Percentiles rank a stretch among this genome's conserved stretches.
These are phyloP conservation scores for Cercopithecus neglectus DNA, from an alignment of 2,797 vertebrate genomes.

Conservation along the genomic window DNA sequence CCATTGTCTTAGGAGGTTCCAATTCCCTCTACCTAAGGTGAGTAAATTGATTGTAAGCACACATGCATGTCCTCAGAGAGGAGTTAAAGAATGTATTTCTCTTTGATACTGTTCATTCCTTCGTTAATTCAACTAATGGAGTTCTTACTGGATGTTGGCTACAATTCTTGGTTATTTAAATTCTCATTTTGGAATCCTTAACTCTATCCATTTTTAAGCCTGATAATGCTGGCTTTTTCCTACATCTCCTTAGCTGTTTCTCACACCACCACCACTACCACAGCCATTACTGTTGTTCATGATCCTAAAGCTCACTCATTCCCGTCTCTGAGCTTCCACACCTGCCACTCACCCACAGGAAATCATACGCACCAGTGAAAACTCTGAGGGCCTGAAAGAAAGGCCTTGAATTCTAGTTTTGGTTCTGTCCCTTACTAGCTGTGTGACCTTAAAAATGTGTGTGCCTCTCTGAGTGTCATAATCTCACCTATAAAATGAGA, in stretches of 20 bases:
- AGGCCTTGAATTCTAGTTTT: not conserved
- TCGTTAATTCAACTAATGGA: not conserved
- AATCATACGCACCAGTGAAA: not conserved
- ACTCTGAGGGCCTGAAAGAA: not conserved
- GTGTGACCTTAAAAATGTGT: not conserved
- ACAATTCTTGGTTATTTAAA: not conserved
- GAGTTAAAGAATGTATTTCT: not conserved
- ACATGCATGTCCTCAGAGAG: not conserved
- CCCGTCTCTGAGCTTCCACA: not conserved
- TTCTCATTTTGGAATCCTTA: not conserved
- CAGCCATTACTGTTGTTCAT: too few species aligned
- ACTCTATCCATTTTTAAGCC: not conserved
- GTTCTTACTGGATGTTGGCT: not conserved
- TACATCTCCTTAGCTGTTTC: not conserved
- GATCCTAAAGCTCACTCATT: fast-evolving
- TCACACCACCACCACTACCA: not conserved
- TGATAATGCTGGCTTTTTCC: not conserved
- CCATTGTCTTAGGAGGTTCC: not conserved
- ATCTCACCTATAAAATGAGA: not conserved
- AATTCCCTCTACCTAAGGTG: not conserved
- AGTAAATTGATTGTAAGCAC: not conserved
- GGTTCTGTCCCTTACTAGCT: not conserved
- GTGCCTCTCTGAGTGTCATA: not conserved
- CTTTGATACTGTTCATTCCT: not conserved
- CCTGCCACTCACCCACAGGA: not conserved